Evolutionary conservation across 2,888 invertebrate genomes (phyloP), one percentile per base, ranked within the genome.

Genomic region (Dryadula phaetusa): DNA sequence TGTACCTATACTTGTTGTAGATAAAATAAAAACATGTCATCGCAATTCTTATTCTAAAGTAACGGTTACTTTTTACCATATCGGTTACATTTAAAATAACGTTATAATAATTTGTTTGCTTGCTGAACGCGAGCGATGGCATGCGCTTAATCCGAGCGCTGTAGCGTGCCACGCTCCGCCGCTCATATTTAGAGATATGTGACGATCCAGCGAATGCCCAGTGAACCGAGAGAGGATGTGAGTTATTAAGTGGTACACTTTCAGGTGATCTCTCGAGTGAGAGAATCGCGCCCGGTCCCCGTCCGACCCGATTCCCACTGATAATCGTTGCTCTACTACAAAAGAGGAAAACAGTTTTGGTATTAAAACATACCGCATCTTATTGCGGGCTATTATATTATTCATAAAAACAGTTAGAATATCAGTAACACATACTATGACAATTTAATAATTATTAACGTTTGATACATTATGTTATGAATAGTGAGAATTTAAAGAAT

Each of bases 181-280:
- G 88, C 79, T 81, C 90, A 86, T 91, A 92, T 92, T 92, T 92
- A 90, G 91, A 92, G 88, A 90, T 90, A 77, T 78, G 91, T 90
- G 91, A 89, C 92, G 90, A 88, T 88, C 87, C 91, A 92, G 84
- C 88, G 91, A 81, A 79, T 88, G 90, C 89, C 86, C 92, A 92
- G 79, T 92, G 92, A 92, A 86, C 92, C 89, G 92, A 81, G 83
- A 84, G 85, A 87, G 90, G 91, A 91, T 89, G 91, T 88, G 92
- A 91, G 92, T 89, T 79, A 91, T 91, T 91, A 90, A 90, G 90
- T 90, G 88, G 88, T 90, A 89, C 89, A 90, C 88, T 88, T 89
- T 90, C 92, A 92, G 90, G 87, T 92, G 91, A 91, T 90, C 92
- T 88, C 87, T 90, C 89, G 89, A 90, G 90, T 92, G 92, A 90